These are phyloP conservation scores for Agriopis aurantiaria DNA, from an alignment of 2,888 invertebrate species.

Conservation along the genomic window DNA sequence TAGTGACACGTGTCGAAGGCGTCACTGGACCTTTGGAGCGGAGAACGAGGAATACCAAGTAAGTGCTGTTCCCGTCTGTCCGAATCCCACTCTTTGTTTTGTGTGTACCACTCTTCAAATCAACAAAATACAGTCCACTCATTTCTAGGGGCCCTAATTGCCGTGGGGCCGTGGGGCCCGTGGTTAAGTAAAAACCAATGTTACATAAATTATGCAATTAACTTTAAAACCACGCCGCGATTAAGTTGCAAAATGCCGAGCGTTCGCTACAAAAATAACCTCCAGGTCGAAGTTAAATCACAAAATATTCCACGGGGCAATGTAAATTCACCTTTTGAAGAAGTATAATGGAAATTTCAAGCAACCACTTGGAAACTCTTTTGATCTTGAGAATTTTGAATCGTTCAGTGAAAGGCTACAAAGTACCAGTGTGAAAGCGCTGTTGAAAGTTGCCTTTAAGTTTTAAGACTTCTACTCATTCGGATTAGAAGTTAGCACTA, in stretches of 20 bases:
- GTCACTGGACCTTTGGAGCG: too few species aligned
- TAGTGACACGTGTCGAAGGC: too few species aligned
- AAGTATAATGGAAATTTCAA: slow-evolving; percentile 78
- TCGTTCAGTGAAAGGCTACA: slow-evolving; percentile 64
- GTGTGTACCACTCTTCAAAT: too few species aligned
- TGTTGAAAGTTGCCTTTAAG: slow-evolving; percentile 49
- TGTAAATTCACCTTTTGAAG: slow-evolving; percentile 73
- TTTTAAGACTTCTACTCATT: slow-evolving; percentile 44
- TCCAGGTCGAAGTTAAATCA: slow-evolving; percentile 54
- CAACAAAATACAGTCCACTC: too few species aligned
- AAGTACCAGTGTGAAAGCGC: slow-evolving; percentile 45
- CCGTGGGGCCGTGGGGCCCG: too few species aligned
- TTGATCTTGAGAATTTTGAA: slow-evolving; percentile 77
- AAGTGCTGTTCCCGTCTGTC: too few species aligned
- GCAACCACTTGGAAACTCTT: slow-evolving; percentile 76
- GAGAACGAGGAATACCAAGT: too few species aligned
- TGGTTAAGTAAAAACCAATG: slow-evolving; percentile 23
- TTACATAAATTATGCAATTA: slow-evolving; percentile 29
- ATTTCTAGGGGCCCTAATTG: too few species aligned
- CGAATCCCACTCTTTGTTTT: too few species aligned
- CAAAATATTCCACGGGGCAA: slow-evolving; percentile 62
- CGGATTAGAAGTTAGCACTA: slow-evolving; percentile 10
- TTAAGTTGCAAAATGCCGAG: slow-evolving; percentile 20
- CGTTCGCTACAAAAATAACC: slow-evolving; percentile 38
- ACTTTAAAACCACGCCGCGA: slow-evolving; percentile 20